A percentile compares a stretch with the other conserved stretches of the same genome.
Conservation (phyloP, 2,888 invertebrate species). For the Philhelius pedissequus region DNA sequence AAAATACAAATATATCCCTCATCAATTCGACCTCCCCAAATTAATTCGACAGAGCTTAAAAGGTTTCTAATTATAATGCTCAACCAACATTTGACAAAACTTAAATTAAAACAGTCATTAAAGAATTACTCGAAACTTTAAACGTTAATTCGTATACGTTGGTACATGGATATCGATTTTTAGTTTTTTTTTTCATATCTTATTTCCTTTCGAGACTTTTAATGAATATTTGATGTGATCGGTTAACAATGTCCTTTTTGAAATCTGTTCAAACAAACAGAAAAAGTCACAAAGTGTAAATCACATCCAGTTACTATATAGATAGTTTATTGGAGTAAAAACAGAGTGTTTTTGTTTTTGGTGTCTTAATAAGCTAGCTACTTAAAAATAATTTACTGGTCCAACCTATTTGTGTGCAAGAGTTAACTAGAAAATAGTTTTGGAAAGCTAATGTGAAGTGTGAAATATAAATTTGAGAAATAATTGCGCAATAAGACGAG, state of each 20-base stretch:
- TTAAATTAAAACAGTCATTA: background rate
- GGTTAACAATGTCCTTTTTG: conserved; percentile 7
- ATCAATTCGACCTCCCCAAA: background rate
- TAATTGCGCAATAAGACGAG: no score
- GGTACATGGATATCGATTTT: background rate
- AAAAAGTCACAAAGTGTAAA: conserved; percentile 55
- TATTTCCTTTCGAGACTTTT: background rate
- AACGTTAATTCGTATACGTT: background rate
- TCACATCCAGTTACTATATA: conserved; percentile 35
- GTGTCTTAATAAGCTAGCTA: background rate
- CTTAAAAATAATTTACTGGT: background rate
- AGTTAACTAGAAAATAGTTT: no score
- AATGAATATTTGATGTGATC: conserved; percentile 31
- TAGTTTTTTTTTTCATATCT: background rate
- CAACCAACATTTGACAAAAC: background rate
- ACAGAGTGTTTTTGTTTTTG: background rate
- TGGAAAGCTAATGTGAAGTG: no score
- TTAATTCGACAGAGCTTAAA: background rate
- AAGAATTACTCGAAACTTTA: conserved; percentile 13
- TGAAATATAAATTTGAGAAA: no score
- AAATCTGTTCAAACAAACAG: conserved; percentile 13
- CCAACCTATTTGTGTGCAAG: no score
- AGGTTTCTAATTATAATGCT: background rate
- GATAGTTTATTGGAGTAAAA: background rate
- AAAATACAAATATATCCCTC: background rate